These are phyloP conservation scores for Tautogolabrus adspersus DNA, from an alignment of 2,113 vertebrate genomes.

Conservation along the genomic window DNA sequence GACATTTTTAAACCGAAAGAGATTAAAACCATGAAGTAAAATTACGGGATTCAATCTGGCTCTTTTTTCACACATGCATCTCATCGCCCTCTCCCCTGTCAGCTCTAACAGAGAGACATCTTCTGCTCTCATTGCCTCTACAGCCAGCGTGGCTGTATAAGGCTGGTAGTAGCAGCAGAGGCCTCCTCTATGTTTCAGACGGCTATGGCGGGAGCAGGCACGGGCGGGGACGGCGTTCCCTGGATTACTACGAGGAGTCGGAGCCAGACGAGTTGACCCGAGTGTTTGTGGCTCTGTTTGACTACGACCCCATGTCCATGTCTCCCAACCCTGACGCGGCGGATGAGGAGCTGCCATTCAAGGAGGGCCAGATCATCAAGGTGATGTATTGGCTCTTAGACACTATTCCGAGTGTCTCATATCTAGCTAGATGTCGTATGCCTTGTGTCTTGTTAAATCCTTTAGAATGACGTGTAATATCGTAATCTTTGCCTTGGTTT, in stretches of 20 bases:
- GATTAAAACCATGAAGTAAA: slow-evolving; percentile 24
- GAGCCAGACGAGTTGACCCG: slow-evolving; percentile 90
- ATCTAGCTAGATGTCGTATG: too few species aligned
- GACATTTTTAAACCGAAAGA: slow-evolving; percentile 5
- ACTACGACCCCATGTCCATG: slow-evolving; percentile 97
- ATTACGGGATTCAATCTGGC: slow-evolving; percentile 26
- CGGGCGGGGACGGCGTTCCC: slow-evolving; percentile 85
- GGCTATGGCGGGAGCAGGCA: slow-evolving; percentile 84
- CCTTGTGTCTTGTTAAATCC: too few species aligned
- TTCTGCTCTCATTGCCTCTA: slow-evolving; percentile 74
- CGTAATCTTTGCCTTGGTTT: background rate
- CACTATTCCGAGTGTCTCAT: background rate
- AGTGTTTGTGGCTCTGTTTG: slow-evolving; percentile 96
- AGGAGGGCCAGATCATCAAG: slow-evolving; percentile 98
- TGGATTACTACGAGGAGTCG: slow-evolving; percentile 91
- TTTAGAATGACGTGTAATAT: background rate
- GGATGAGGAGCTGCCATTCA: slow-evolving; percentile 96
- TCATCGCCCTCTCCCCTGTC: slow-evolving; percentile 69
- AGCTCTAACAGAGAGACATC: slow-evolving; percentile 72
- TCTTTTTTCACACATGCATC: slow-evolving; percentile 78
- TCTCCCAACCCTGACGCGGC: slow-evolving; percentile 97
- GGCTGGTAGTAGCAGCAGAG: slow-evolving; percentile 79
- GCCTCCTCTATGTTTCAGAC: slow-evolving; percentile 85
- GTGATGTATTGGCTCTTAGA: slow-evolving; percentile 72
- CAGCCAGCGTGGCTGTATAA: slow-evolving; percentile 70